Conservation (phyloP, 2,113 vertebrate genomes). For the Zosterops borbonicus region DNA sequence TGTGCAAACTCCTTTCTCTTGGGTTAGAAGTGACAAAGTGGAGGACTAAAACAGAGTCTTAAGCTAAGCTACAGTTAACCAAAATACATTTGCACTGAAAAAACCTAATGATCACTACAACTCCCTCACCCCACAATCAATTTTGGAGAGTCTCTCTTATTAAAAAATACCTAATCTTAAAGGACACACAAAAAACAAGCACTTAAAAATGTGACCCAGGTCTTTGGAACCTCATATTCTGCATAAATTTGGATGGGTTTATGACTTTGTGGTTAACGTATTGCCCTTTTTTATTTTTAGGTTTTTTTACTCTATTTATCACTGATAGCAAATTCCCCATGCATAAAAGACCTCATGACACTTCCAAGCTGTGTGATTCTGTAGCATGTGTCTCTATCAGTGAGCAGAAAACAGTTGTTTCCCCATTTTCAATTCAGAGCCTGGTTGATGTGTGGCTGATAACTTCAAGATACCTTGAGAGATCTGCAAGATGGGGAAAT, state of each 20-base stretch:
- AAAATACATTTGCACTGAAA: not conserved
- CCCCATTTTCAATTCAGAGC: not conserved
- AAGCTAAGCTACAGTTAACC: not conserved
- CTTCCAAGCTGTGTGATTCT: not conserved
- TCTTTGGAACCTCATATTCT: not conserved
- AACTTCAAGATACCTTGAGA: not conserved
- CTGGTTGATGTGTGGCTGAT: accelerated
- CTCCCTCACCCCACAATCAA: not conserved
- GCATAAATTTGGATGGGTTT: not conserved
- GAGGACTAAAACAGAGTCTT: not conserved
- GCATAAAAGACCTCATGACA: not conserved
- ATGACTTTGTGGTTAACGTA: not conserved
- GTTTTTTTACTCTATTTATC: not conserved
- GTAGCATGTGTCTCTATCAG: not conserved
- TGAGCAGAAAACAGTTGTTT: not conserved
- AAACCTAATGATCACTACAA: not conserved
- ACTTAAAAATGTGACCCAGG: not conserved
- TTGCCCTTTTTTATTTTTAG: not conserved
- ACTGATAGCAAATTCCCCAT: not conserved
- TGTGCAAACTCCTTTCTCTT: not conserved
- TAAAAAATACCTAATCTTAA: not conserved
- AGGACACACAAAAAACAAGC: not conserved
- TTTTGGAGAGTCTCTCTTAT: not conserved
- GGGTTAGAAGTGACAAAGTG: not conserved
- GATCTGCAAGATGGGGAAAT: not conserved